Evolutionary conservation across 1,140 invertebrate species (phyloP).

Genomic region (roundworm (Caenorhabditis elegans)): WBcel235 BX284604.4:17377001-17377500

Average conservation of each 20-base stretch:
- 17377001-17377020: no score
- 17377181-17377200: background rate
- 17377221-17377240: conserved; percentile 11
- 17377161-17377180: background rate
- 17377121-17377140: no score
- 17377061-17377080: no score
- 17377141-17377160: no score
- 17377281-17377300: background rate
- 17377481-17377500: background rate
- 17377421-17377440: background rate
- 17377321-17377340: conserved; percentile 7
- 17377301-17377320: background rate
- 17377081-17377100: no score
- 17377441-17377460: background rate
- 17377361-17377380: background rate
- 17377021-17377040: no score
- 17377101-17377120: no score
- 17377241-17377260: conserved; percentile 1
- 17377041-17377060: no score
- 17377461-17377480: background rate
- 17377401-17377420: conserved; percentile 5
- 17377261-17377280: background rate
- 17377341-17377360: background rate
- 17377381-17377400: conserved; percentile 7
- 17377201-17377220: conserved; percentile 7